Conservation (phyloP, 2,888 invertebrate genomes). For the Exephanes ischioxanthus region DNA sequence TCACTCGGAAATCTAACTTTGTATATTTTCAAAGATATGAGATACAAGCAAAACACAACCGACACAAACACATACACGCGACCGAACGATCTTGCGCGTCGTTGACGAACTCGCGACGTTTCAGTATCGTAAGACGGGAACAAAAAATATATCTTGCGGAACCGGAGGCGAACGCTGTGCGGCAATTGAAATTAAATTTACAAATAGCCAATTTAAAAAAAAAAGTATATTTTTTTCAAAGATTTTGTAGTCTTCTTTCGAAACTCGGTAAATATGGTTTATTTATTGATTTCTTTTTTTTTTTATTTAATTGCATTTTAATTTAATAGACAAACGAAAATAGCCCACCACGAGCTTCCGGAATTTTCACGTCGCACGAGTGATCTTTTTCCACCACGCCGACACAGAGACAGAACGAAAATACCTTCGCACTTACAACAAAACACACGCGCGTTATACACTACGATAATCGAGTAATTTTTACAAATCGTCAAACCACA, state of each 20-base stretch:
- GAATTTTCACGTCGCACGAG: conserved; percentile 13
- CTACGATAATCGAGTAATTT: conserved; percentile 36
- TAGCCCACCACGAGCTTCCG: background rate
- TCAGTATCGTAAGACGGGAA: background rate
- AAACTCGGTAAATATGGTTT: background rate
- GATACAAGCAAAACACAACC: conserved; percentile 29
- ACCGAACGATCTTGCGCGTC: conserved; percentile 6
- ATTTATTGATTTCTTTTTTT: background rate
- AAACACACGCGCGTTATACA: background rate
- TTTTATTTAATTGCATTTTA: background rate
- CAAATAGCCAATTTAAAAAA: background rate
- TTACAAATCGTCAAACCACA: conserved; percentile 48
- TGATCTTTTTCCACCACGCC: conserved; percentile 3
- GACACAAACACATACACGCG: conserved; percentile 17
- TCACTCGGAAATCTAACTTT: conserved; percentile 52
- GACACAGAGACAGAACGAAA: conserved; percentile 10
- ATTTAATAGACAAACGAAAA: background rate
- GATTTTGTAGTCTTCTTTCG: background rate
- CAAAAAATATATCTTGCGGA: background rate
- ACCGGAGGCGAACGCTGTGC: background rate
- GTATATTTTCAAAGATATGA: conserved; percentile 62
- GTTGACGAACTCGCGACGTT: conserved; percentile 8
- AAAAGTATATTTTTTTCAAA: background rate
- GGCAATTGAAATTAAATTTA: background rate
- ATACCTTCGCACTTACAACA: background rate